Percentiles rank a stretch among this genome's conserved stretches.
Conservation (phyloP, 2,113 vertebrate genomes). For the Melanerpes formicivorus region DNA sequence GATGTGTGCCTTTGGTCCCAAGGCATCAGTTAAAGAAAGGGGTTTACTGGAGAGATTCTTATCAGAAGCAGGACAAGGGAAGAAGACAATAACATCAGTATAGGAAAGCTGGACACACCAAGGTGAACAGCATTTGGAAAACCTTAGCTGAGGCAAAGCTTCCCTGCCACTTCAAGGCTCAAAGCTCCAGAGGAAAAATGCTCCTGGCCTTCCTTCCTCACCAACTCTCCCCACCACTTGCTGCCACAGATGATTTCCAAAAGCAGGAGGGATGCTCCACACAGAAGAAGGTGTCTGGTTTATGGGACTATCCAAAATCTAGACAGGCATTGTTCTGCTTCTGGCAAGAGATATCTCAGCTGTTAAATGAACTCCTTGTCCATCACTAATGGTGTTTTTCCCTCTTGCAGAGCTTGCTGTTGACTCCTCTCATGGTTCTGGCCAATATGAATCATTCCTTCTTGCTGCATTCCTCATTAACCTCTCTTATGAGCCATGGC, state of each 20-base stretch:
- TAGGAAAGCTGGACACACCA: background rate
- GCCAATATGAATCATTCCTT: fast-evolving
- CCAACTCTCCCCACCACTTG: background rate
- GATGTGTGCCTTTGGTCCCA: background rate
- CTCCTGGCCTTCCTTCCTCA: background rate
- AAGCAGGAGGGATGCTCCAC: background rate
- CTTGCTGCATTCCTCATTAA: background rate
- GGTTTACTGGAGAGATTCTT: background rate
- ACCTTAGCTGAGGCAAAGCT: background rate
- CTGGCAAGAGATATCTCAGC: background rate
- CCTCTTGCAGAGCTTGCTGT: background rate
- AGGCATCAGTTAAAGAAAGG: background rate
- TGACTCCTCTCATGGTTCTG: background rate
- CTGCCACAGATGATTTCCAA: background rate
- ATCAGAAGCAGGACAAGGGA: background rate
- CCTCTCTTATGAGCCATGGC: fast-evolving
- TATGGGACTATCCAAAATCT: background rate
- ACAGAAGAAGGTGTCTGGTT: background rate
- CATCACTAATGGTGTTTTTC: background rate
- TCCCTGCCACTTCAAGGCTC: background rate
- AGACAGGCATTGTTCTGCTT: background rate
- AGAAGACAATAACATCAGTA: background rate
- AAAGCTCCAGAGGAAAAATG: background rate
- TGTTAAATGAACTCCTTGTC: fast-evolving
- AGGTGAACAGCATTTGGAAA: background rate